Evolutionary conservation across 2,797 vertebrate species (phyloP).

Genomic region (Fistularia commersonii): DNA sequence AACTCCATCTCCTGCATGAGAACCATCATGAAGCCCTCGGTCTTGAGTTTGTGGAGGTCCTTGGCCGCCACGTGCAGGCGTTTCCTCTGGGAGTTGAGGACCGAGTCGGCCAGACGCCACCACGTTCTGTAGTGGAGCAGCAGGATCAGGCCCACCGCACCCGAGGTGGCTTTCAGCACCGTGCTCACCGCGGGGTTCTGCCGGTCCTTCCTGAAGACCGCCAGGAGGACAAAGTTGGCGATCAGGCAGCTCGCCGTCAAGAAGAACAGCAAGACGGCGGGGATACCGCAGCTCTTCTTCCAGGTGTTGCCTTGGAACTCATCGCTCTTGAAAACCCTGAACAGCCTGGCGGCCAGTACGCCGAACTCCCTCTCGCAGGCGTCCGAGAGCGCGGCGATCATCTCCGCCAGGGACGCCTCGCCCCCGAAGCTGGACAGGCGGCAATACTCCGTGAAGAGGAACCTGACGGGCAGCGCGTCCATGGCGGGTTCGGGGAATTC

Average conservation of each 20-base stretch:
- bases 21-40: slow-evolving; percentile 99
- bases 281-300: slow-evolving; percentile 97
- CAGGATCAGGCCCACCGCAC: slow-evolving; percentile 87
- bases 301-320: slow-evolving; percentile 86
- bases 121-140: slow-evolving; percentile 90
- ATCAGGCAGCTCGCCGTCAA: slow-evolving; percentile 86
- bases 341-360: slow-evolving; percentile 95
- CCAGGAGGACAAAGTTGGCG: slow-evolving; percentile 85
- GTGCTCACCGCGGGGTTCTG: slow-evolving; percentile 89
- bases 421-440: slow-evolving; percentile 96
- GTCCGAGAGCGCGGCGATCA: slow-evolving; percentile 97
- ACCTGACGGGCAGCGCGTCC: slow-evolving; percentile 97
- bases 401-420: slow-evolving; percentile 97
- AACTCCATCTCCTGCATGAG: slow-evolving; percentile 96
- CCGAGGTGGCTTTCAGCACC: slow-evolving; percentile 85
- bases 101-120: slow-evolving; percentile 96
- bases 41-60: slow-evolving; percentile 91
- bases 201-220: slow-evolving; percentile 85
- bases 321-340: slow-evolving; percentile 96
- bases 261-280: slow-evolving; percentile 92
- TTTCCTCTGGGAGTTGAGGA: slow-evolving; percentile 93
- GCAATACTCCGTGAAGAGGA: slow-evolving; percentile 97
- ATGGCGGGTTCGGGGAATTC: slow-evolving; percentile 97
- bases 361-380: slow-evolving; percentile 97
- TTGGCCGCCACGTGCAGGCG: slow-evolving; percentile 93